These are phyloP conservation scores for Syrrhaptes paradoxus DNA, from an alignment of 2,113 vertebrate genomes.

Conservation along the genomic window DNA sequence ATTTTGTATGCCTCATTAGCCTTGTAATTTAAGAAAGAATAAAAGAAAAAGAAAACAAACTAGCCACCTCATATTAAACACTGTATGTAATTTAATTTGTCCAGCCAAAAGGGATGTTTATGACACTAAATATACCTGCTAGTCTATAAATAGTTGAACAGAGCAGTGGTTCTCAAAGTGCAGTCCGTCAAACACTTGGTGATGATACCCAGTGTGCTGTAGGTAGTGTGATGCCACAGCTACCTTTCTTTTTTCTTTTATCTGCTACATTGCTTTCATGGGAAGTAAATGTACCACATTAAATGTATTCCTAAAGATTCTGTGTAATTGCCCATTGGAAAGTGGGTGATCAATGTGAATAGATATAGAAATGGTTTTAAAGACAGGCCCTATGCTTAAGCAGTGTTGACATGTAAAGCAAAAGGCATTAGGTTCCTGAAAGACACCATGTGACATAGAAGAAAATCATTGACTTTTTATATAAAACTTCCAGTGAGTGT, in stretches of 20 bases:
- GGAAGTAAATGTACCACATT: not conserved
- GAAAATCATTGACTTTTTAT: not conserved
- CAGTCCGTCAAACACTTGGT: not conserved
- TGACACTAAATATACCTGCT: conserved; percentile 27
- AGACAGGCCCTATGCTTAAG: not conserved
- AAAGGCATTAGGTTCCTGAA: not conserved
- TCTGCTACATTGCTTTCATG: not conserved
- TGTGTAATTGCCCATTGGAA: not conserved
- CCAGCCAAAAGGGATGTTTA: conserved; percentile 34
- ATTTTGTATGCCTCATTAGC: conserved; percentile 62
- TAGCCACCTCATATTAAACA: conserved; percentile 56
- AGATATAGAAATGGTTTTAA: not conserved
- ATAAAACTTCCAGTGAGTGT: not conserved
- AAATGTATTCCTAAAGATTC: not conserved
- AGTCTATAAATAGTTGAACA: conserved; percentile 46
- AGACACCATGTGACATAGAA: not conserved
- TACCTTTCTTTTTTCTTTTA: not conserved
- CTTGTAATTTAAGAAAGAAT: conserved; percentile 63
- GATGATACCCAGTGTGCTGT: not conserved
- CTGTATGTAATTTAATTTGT: conserved; percentile 58
- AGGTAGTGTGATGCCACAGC: not conserved
- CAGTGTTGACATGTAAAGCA: not conserved
- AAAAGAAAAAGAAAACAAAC: conserved; percentile 55
- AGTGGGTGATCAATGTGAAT: not conserved
- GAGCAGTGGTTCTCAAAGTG: conserved; percentile 12